These are phyloP conservation scores for Ceramica pisi DNA, from an alignment of 2,888 invertebrate genomes.

Conservation along the genomic window DNA sequence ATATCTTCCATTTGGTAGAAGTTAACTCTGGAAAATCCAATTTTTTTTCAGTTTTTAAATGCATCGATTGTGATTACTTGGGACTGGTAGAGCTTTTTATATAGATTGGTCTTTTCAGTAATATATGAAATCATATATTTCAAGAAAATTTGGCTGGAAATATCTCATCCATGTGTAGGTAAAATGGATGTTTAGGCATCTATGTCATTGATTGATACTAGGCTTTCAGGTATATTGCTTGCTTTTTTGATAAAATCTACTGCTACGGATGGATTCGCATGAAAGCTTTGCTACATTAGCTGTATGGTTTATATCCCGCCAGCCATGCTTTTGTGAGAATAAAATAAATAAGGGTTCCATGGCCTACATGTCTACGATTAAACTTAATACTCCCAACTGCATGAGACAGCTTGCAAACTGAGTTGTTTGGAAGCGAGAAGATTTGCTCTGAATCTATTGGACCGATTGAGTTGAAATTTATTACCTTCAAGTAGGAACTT, in stretches of 20 bases:
- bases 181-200: not conserved
- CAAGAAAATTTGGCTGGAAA: conserved; percentile 1
- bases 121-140: not conserved
- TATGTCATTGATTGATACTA: conserved; percentile 7
- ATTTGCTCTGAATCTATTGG: too few species aligned
- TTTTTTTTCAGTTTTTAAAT: not conserved
- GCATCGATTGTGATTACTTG: not conserved
- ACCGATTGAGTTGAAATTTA: too few species aligned
- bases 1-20: not conserved
- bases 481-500: too few species aligned
- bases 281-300: not conserved
- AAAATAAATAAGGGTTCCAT: too few species aligned
- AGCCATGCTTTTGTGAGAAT: not conserved
- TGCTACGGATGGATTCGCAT: not conserved
- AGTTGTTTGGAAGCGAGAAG: too few species aligned
- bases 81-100: not conserved
- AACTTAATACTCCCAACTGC: too few species aligned
- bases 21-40: not conserved
- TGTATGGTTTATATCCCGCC: not conserved
- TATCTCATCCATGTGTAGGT: not conserved
- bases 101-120: not conserved
- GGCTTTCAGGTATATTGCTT: conserved; percentile 6
- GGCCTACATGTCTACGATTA: too few species aligned
- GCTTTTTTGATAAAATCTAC: not conserved
- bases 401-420: too few species aligned